Percentiles rank a stretch among this genome's conserved stretches.
These are phyloP conservation scores for Hoplostethus atlanticus DNA, from an alignment of 2,797 vertebrate genomes.

Conservation along the genomic window DNA sequence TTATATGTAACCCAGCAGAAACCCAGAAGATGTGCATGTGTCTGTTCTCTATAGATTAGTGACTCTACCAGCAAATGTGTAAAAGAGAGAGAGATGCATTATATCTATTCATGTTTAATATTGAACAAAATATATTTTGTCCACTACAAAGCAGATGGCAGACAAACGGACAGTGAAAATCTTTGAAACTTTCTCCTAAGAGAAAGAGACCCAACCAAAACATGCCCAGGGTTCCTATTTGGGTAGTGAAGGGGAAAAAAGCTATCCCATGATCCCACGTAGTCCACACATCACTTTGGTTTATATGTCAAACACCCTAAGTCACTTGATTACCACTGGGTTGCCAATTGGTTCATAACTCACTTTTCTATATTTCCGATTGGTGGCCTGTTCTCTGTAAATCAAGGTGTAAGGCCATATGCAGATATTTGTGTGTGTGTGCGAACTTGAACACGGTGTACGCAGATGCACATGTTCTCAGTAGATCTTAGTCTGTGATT, in stretches of 20 bases:
- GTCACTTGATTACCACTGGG: constrained; percentile 51
- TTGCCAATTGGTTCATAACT: constrained; percentile 48
- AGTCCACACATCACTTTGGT: constrained; percentile 24
- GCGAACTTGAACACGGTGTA: constrained; percentile 14
- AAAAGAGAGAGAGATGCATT: too few species aligned
- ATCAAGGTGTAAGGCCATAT: constrained; percentile 54
- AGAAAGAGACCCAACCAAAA: not conserved
- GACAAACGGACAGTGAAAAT: too few species aligned
- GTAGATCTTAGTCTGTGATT: constrained; percentile 71
- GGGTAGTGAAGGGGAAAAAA: too few species aligned
- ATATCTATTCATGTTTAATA: too few species aligned
- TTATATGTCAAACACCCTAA: constrained; percentile 35
- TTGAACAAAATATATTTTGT: too few species aligned
- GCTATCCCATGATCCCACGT: constrained; percentile 14
- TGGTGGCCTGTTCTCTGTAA: constrained; percentile 52
- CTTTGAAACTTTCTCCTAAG: not conserved
- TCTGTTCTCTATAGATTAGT: too few species aligned
- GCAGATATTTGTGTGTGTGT: constrained; percentile 55
- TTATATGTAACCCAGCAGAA: not conserved
- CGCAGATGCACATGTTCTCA: constrained; percentile 59
- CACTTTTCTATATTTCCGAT: constrained; percentile 56
- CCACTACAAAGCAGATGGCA: too few species aligned
- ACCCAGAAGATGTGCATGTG: too few species aligned
- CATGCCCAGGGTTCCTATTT: constrained; percentile 11
- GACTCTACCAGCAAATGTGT: too few species aligned